Conservation (phyloP, 2,113 vertebrate species). For the Potamarius usumacintae region DNA sequence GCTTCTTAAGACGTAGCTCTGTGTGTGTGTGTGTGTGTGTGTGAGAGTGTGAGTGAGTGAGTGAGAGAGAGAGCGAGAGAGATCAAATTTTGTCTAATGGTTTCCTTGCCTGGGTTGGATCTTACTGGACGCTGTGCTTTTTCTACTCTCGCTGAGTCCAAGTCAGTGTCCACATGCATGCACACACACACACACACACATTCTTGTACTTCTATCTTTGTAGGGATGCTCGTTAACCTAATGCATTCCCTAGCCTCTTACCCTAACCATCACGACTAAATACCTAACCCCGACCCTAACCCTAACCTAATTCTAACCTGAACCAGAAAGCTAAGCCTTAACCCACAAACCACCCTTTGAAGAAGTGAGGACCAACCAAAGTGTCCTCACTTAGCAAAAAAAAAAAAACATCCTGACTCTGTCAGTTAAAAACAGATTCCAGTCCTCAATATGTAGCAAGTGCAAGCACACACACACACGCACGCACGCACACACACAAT, state of each 20-base stretch:
- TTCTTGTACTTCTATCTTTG: neutral
- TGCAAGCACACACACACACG: constrained; percentile 41
- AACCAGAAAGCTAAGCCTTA: too few species aligned
- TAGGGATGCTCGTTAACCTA: too few species aligned
- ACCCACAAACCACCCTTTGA: too few species aligned
- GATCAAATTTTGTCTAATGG: constrained; percentile 9
- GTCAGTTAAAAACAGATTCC: too few species aligned
- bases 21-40: neutral
- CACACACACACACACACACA: constrained; percentile 31
- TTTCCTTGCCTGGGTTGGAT: neutral
- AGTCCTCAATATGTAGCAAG: too few species aligned
- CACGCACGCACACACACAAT: constrained; percentile 49
- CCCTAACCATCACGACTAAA: too few species aligned
- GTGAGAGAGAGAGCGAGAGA: neutral
- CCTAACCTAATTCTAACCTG: too few species aligned
- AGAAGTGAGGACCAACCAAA: too few species aligned
- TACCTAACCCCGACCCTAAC: too few species aligned
- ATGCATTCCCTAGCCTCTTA: too few species aligned
- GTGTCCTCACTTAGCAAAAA: too few species aligned
- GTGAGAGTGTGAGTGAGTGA: constrained; percentile 1
- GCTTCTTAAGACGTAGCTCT: neutral
- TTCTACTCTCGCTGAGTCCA: neutral
- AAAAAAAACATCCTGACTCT: too few species aligned
- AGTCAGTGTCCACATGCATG: neutral
- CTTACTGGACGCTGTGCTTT: neutral